These are phyloP conservation scores for Drosophila merina DNA, from an alignment of 2,888 invertebrate genomes.

Conservation along the genomic window DNA sequence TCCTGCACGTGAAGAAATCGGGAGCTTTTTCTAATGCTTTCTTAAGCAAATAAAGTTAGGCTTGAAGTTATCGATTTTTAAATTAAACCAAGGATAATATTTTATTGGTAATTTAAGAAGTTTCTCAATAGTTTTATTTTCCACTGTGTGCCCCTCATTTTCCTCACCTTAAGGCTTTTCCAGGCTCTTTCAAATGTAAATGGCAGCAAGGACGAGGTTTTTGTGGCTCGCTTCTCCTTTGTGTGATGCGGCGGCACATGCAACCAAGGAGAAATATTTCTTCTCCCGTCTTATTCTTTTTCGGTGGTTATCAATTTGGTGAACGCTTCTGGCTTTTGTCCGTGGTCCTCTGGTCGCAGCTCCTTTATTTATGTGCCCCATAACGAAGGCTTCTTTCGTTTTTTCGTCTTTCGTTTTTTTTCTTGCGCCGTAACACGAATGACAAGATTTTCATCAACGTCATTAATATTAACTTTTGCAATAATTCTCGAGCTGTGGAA, in stretches of 20 bases:
- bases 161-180: slow-evolving; percentile 59
- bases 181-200: slow-evolving; percentile 72
- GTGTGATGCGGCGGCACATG: slow-evolving; percentile 40
- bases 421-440: slow-evolving; percentile 68
- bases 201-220: slow-evolving; percentile 64
- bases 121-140: not conserved
- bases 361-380: slow-evolving; percentile 69
- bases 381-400: slow-evolving; percentile 43
- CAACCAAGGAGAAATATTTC: slow-evolving; percentile 36
- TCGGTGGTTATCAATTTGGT: slow-evolving; percentile 71
- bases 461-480: slow-evolving; percentile 81
- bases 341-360: slow-evolving; percentile 44
- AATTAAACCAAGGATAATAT: not conserved
- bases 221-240: slow-evolving; percentile 30
- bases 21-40: too few species aligned
- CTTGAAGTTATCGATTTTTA: not conserved
- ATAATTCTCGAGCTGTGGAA: slow-evolving; percentile 76
- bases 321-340: slow-evolving; percentile 63
- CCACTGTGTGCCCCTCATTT: slow-evolving; percentile 40
- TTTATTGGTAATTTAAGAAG: not conserved
- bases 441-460: slow-evolving; percentile 81
- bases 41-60: not conserved
- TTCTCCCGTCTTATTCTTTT: slow-evolving; percentile 49
- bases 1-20: slow-evolving; percentile 24
- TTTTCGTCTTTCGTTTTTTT: slow-evolving; percentile 15